A percentile compares a stretch with the other conserved stretches of the same genome.
These are phyloP conservation scores for Zoanthus solanderi DNA, from an alignment of 92 coral and sea anemone species.

Conservation along the genomic window DNA sequence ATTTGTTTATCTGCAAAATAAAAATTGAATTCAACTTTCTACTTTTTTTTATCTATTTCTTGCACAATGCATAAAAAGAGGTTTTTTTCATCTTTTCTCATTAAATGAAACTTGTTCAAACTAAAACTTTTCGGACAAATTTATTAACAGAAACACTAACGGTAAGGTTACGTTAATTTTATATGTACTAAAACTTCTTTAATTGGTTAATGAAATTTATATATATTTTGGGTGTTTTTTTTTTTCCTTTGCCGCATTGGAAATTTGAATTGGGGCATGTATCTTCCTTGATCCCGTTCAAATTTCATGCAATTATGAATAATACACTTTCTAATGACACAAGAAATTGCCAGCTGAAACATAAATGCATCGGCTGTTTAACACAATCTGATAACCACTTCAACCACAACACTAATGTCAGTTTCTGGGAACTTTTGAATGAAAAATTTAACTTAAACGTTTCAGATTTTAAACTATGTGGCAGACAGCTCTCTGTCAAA, in stretches of 20 bases:
- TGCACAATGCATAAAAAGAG: constrained; percentile 10
- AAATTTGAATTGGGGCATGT: constrained; percentile 9
- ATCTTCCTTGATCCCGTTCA: constrained; percentile 44
- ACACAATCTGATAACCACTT: constrained; percentile 28
- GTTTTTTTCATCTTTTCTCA: not conserved
- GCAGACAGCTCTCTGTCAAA: not conserved
- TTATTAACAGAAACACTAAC: not conserved
- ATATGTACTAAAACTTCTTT: constrained; percentile 25
- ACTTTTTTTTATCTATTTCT: constrained; percentile 21
- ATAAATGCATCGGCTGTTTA: constrained; percentile 28
- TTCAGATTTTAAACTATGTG: not conserved
- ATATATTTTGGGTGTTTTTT: constrained; percentile 16
- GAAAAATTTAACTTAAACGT: constrained; percentile 30
- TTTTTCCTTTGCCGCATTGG: constrained; percentile 36
- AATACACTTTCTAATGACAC: constrained; percentile 46
- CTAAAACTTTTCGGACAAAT: not conserved
- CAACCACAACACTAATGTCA: constrained; percentile 27
- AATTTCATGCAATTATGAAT: constrained; percentile 55
- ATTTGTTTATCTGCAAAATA: constrained; percentile 32
- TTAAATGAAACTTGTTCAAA: not conserved
- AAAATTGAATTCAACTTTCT: constrained; percentile 26
- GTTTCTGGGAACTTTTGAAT: constrained; percentile 27
- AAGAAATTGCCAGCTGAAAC: constrained; percentile 50
- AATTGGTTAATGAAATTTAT: constrained; percentile 51
- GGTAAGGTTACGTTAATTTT: not conserved